Percentiles rank a stretch among this genome's conserved stretches.
Evolutionary conservation across 1,140 invertebrate genomes (phyloP).

Genomic region (Idris sp.): DNA sequence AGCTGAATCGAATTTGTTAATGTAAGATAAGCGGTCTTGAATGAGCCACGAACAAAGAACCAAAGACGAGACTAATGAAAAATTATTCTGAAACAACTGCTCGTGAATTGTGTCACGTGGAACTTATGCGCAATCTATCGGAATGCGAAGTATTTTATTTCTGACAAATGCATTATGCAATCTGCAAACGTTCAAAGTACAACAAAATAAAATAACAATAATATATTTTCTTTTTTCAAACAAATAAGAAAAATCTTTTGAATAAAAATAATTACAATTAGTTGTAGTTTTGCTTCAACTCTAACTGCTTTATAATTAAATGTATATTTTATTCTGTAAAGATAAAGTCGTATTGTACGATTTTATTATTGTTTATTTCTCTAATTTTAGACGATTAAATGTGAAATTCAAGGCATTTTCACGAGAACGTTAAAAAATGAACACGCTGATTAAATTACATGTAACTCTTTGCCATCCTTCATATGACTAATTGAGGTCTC

Average conservation of each 20-base stretch:
- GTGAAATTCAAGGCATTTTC: slow-evolving; percentile 5
- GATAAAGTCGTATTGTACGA: too few relatives aligned
- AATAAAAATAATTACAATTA: too few relatives aligned
- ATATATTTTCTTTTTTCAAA: too few relatives aligned
- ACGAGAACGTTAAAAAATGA: background rate
- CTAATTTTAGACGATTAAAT: too few relatives aligned
- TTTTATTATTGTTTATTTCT: too few relatives aligned
- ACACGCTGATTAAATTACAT: slow-evolving; percentile 18
- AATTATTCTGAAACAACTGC: slow-evolving; percentile 33
- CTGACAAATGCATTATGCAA: too few relatives aligned
- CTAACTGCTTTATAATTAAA: too few relatives aligned
- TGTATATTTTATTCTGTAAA: too few relatives aligned
- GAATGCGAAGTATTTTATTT: slow-evolving; percentile 9
- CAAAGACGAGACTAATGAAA: slow-evolving; percentile 35
- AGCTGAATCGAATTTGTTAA: slow-evolving; percentile 59
- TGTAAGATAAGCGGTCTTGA: slow-evolving; percentile 52
- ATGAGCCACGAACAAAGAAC: slow-evolving; percentile 42
- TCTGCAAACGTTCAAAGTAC: too few relatives aligned
- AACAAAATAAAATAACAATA: too few relatives aligned
- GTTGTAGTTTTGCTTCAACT: too few relatives aligned
- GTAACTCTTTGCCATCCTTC: slow-evolving; percentile 13
- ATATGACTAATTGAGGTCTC: slow-evolving; percentile 19
- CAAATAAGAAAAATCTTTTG: too few relatives aligned
- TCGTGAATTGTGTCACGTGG: slow-evolving; percentile 36
- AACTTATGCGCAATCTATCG: slow-evolving; percentile 20